Conservation (phyloP, 2,113 vertebrate genomes). For the Ameiurus melas region DNA sequence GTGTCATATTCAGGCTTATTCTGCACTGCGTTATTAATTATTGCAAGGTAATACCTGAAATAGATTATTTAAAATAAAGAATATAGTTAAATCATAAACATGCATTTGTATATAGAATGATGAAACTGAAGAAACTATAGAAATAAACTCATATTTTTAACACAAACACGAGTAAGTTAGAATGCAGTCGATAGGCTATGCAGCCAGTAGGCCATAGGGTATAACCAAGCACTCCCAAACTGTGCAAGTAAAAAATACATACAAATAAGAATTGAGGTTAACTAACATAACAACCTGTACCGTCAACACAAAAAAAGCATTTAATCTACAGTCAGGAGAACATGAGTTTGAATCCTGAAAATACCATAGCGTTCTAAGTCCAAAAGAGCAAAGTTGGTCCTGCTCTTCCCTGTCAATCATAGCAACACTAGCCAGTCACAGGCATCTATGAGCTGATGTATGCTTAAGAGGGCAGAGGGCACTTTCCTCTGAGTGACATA, state of each 20-base stretch:
- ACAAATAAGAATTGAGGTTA: neutral
- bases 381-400: neutral
- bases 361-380: neutral
- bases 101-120: neutral
- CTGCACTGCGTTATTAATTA: neutral
- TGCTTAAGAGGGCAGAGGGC: neutral
- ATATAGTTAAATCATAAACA: neutral
- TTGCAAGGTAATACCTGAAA: neutral
- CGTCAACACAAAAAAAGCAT: neutral
- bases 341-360: neutral
- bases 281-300: neutral
- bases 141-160: neutral
- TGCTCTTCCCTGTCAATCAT: neutral
- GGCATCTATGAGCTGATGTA: neutral
- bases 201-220: neutral
- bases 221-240: neutral
- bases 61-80: neutral
- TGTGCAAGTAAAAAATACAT: neutral
- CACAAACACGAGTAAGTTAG: neutral
- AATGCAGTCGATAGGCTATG: neutral
- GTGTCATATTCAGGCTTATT: neutral
- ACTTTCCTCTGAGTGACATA: neutral
- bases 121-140: neutral
- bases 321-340: neutral
- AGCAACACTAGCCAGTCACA: neutral